Conservation (phyloP, 2,797 vertebrate genomes). For the Tachyglossus aculeatus region DNA sequence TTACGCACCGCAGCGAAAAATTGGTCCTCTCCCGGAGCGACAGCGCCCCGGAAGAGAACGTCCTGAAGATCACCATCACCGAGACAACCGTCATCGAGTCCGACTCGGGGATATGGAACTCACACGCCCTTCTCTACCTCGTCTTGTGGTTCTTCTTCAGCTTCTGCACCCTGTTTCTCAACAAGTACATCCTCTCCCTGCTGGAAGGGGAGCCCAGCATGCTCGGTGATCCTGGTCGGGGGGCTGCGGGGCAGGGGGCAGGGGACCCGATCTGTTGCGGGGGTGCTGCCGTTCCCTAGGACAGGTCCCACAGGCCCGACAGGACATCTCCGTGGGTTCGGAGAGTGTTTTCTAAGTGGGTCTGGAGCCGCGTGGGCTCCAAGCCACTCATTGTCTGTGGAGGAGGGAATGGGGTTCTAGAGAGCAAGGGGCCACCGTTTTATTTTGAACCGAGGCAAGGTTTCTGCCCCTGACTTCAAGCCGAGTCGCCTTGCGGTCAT, state of each 20-base stretch:
- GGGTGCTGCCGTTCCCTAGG: too few species aligned
- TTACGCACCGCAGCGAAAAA: conserved; percentile 77
- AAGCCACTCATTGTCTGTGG: too few species aligned
- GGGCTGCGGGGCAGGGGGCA: not conserved
- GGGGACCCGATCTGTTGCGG: too few species aligned
- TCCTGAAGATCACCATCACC: conserved; percentile 91
- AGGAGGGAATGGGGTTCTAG: too few species aligned
- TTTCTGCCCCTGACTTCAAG: too few species aligned
- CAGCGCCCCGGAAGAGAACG: conserved; percentile 82
- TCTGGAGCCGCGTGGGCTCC: too few species aligned
- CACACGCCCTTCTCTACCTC: conserved; percentile 85
- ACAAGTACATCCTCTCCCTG: conserved; percentile 95
- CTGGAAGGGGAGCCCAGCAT: conserved; percentile 94
- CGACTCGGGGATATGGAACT: conserved; percentile 87
- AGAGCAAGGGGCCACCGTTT: too few species aligned
- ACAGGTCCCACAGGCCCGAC: too few species aligned
- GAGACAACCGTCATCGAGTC: conserved; percentile 93
- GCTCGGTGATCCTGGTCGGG: conserved; percentile 81
- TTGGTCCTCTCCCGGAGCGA: conserved; percentile 82
- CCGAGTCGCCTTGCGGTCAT: too few species aligned
- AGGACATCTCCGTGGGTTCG: too few species aligned
- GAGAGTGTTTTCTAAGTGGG: too few species aligned
- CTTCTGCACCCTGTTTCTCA: conserved; percentile 97
- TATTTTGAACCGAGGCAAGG: too few species aligned
- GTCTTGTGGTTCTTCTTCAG: conserved; percentile 95